Evolutionary conservation across 1,140 invertebrate species (phyloP), one percentile per base, ranked within the genome.

Genomic region (Harlomillsia oculata): DNA sequence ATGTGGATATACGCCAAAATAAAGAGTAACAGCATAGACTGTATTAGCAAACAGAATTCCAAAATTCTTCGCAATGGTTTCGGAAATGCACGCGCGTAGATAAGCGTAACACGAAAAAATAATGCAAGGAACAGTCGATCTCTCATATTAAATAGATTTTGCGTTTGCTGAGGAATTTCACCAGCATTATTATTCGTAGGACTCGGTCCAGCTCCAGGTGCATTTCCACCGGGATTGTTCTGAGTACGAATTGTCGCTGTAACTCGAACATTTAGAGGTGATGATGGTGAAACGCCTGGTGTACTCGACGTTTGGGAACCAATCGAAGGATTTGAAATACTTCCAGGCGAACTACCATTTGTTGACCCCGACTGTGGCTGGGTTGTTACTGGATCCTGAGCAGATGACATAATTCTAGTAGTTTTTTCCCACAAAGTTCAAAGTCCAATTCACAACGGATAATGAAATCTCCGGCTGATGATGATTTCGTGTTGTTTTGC

Each of bases 51-150:
- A 55, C 90, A 75, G 75, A 90, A 94, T 76, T 98, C 94, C 67
- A 97, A 80, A 64, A 91, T 79, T 70, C 90, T 76, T 69, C 93
- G 76, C 25, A 93, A 74, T 49, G 86, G 81, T 68, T 82, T 82
- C 40, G 92, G 91, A 75, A 96, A 87, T 53, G 84, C 82, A 68
- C 85, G 77, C 14, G 89, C 89, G 75, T 98, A 97, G 30, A 84
- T 81, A 66, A 97, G 72, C 14, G 94, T 85, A 63, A 87, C 81
- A 70, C 89, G 85, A 67, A 94, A 89, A 71, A 97, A 96, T 58
- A 97, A 74, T 25, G 91, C 89, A 73, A 96, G 89, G 69, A 97
- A 97, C n/a, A 97, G 75, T 62, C 92, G 79, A 69, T 97, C 91
- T 66, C 92, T 75, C 52, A 95, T 85, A 72, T 84, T 51, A 44